Base-by-base conservation (phyloP, 2,797 vertebrate genomes). In the Sebastolobus alascanus region DNA sequence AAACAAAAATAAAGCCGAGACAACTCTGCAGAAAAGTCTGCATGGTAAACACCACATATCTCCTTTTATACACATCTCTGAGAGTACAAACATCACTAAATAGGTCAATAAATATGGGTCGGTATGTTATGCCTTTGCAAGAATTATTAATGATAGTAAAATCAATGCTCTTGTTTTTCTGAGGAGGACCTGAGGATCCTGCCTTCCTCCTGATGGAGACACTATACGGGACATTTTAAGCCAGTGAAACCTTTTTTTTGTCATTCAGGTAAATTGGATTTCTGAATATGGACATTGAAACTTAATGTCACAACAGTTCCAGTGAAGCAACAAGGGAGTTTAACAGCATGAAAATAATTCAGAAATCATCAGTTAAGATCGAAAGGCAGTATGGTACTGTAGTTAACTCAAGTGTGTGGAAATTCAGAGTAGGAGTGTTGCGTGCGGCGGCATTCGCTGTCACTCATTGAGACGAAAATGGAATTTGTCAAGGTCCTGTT, bases 401-500 rank as follows among this genome's bases (percentile, higher is more conserved):
- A 14, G 40, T 46, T 43, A 10, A 38, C 46, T 20, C 9, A n/a
- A 54, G 31, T 22, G 12, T 5, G 13, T 29, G 5, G 12, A 50
- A 37, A 66, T 10, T 61, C 12, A 3, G 8, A 22, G 38, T 7
- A 5, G 8, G 25, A 31, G 35, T 25, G 27, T n/a, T 29, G 52
- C 22, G 14, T 29, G 35, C 35, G 20, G 20, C 13, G 0, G 25
- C 22, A 1, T 20, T 67, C 38, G 4, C 64, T 74, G 77, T 73
- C 74, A 78, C 43, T 69, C 60, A 70, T 0, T 16, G n/a, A 54
- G 75, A 84, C 37, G 31, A 46, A 79, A 79, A 85, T 67, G 22
- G 27, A 75, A 43, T 38, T 58, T 83, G 80, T 83, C 68, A 81
- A 2, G 20, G 20, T 71, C 27, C 54, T 37, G 65, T 58, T 69